These are phyloP conservation scores for Fringilla coelebs DNA, from an alignment of 2,797 vertebrate genomes.

Conservation along the genomic window DNA sequence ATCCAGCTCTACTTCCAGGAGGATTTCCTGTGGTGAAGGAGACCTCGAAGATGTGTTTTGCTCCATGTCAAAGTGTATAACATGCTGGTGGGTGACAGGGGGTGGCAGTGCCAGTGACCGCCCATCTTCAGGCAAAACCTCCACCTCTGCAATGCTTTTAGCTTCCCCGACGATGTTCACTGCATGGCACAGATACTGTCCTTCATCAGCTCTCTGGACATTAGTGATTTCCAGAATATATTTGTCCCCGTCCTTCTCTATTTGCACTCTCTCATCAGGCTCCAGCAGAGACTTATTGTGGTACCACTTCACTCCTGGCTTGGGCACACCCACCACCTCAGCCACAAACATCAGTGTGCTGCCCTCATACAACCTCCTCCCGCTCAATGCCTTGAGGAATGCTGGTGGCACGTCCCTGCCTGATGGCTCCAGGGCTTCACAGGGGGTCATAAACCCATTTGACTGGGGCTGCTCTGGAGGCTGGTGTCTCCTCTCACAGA, in stretches of 20 bases:
- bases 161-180: conserved; percentile 93
- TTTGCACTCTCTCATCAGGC: conserved; percentile 75
- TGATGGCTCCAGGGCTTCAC: conserved; percentile 80
- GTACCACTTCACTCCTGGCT: conserved; percentile 93
- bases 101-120: conserved; percentile 86
- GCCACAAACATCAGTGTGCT: conserved; percentile 82
- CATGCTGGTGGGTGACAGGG: conserved; percentile 92
- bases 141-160: conserved; percentile 87
- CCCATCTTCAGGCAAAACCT: conserved; percentile 84
- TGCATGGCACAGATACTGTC: conserved; percentile 93
- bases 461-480: conserved; percentile 72
- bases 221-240: conserved; percentile 82
- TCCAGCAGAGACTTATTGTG: conserved; percentile 87
- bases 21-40: conserved; percentile 96
- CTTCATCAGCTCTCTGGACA: conserved; percentile 83
- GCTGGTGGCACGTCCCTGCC: conserved; percentile 91
- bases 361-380: conserved; percentile 85
- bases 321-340: conserved; percentile 90
- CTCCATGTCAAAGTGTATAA: conserved; percentile 96
- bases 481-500: conserved; percentile 72
- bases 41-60: conserved; percentile 88
- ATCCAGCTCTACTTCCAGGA: conserved; percentile 96
- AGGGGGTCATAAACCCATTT: conserved; percentile 79
- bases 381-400: conserved; percentile 89
- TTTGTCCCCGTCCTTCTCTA: conserved; percentile 85